Percentiles rank a stretch among this genome's conserved stretches.
phyloP scores from a whole-genome alignment of 2,888 invertebrate genomes.

The Geophilus truncorum region DNA sequence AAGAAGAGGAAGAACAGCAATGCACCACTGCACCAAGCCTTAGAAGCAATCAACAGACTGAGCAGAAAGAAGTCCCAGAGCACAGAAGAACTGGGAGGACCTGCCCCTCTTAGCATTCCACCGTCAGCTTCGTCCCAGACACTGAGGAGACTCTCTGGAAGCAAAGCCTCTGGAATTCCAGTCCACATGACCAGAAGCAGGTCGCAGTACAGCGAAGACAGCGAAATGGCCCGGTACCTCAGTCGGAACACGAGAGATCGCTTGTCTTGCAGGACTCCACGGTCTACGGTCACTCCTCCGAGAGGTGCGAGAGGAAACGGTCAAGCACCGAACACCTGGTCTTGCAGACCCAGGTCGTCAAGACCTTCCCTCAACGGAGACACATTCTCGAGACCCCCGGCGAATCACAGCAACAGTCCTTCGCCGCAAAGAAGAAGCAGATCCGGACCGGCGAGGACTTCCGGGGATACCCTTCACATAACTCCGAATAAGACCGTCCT shows the following conservation, averaged over 20 bases:
- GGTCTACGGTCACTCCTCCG: not conserved
- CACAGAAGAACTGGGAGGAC: not conserved
- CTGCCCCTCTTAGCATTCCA: not conserved
- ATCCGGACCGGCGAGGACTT: not conserved
- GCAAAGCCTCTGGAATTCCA: not conserved
- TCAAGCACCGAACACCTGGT: constrained; percentile 60
- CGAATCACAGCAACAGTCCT: constrained; percentile 41
- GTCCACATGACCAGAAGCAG: constrained; percentile 11
- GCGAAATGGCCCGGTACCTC: constrained; percentile 12
- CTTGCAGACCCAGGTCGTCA: constrained; percentile 51
- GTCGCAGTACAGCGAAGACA: constrained; percentile 25
- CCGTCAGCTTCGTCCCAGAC: not conserved
- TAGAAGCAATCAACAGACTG: not conserved
- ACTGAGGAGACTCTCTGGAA: constrained; percentile 43
- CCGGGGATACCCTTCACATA: not conserved
- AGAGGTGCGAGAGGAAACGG: constrained; percentile 42
- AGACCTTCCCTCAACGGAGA: constrained; percentile 58
- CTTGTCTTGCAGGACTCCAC: constrained; percentile 42
- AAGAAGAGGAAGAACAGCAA: not conserved
- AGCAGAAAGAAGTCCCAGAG: not conserved
- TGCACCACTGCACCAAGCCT: not conserved
- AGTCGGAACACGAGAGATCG: constrained; percentile 31
- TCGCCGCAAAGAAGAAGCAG: constrained; percentile 53
- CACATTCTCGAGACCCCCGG: constrained; percentile 52
- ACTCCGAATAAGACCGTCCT: not conserved